Evolutionary conservation across 2,888 invertebrate genomes (phyloP), one percentile per base, ranked within the genome.

Genomic region (Spodoptera exigua): DNA sequence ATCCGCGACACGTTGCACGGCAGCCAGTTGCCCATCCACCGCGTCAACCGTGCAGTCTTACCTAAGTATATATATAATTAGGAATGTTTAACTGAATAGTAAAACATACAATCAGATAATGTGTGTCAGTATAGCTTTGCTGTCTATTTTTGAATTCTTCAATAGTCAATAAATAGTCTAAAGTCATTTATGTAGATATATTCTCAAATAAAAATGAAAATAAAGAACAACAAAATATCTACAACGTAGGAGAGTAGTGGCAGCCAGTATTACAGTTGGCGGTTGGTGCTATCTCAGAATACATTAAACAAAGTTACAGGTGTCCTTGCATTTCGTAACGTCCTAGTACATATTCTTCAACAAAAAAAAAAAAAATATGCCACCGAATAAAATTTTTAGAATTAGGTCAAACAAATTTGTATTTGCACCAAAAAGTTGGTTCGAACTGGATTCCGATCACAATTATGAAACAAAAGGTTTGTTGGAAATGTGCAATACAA

Each of bases 231-330:
- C 32, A 48, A 61, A 61, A 48, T 43, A 40, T 37, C 11, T 54
- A 45, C 63, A 53, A 60, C 48, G 70, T 49, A 45, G 54, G 14
- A 45, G 55, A 17, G 37, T 64, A 61, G 46, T 52, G 43, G 47
- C 32, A 43, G 54, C 56, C 36, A 60, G 67, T 64, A 61, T 74
- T 73, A 62, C 51, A 68, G 57, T 54, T 58, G 66, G 66, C 46
- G 72, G 57, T 54, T 60, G 66, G 66, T 45, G 72, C 58, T 67
- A 74, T 69, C 54, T 68, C 60, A 72, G 67, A 72, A 76, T 69
- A 77, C 62, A 79, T 66, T 74, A 62, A 57, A 67, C 64, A 70
- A 69, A 69, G 74, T 70, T 64, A 74, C 70, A 67, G 66, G 55
- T 59, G 64, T 70, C 61, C 54, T 21, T 63, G 57, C 58, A 66